Base-by-base conservation (phyloP, 2,888 invertebrate species). In the Formica aserva region DNA sequence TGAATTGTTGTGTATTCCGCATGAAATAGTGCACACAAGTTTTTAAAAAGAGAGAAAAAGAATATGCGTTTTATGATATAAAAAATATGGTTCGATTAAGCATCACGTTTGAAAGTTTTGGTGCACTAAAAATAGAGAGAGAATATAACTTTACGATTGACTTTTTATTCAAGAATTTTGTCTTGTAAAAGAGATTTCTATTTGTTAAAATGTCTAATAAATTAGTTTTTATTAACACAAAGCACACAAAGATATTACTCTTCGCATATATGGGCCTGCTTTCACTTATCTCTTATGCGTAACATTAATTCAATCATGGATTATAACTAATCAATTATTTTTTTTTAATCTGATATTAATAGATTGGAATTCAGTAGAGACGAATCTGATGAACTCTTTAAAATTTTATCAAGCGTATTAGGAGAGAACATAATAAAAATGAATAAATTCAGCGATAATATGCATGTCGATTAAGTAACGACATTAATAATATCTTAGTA, bases 11-110 rank as follows among this genome's bases (percentile, higher is more conserved):
- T 52, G 60, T 41, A 71, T 55, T 38, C 13, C 13, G 76, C 65
- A 29, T 65, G 48, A 48, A 60, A 29, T 41, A 55, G 62, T 55
- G 35, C 52, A 74, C 52, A 29, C 48, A 71, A 82, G 60, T 32
- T 82, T 71, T 65, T 60, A 15, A 32, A 55, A 45, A 29, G 35
- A 55, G 55, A 22, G 35, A 52, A 0, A 22, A 35, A 35, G 55
- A 26, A 1, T 52, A 38, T 66, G 62, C 60, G 41, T 66, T 66
- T 76, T 48, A 35, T 52, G n/a, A 29, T 35, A 66, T 45, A 41
- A 18, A 48, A 32, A 63, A 65, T 45, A n/a, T n/a, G 74, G 22
- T 18, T 75, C 29, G 22, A 1, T 41, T 5, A 26, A 41, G n/a
- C 29, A 35, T 52, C 48, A 63, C 11, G 5, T 62, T 63, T 45